These are phyloP conservation scores for Excalfactoria chinensis DNA, from an alignment of 2,113 vertebrate genomes.

Conservation along the genomic window DNA sequence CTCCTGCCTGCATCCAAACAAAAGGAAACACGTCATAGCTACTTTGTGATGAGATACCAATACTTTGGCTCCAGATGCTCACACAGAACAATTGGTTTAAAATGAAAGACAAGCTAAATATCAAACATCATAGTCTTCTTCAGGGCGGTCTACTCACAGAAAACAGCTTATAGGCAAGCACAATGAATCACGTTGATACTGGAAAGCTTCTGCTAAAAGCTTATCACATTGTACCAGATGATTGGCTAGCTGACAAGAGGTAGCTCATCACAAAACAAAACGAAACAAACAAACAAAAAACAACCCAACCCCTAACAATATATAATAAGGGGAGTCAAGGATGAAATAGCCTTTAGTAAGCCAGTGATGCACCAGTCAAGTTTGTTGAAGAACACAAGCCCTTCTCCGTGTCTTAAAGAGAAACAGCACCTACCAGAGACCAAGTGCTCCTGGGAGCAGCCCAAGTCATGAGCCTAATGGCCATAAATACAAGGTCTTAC, in stretches of 20 bases:
- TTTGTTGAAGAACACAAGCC: neutral
- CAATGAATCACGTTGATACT: neutral
- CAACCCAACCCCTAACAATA: too few species aligned
- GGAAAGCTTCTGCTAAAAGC: neutral
- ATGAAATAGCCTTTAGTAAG: neutral
- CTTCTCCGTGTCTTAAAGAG: neutral
- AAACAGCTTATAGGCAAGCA: neutral
- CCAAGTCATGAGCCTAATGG: neutral
- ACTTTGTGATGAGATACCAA: neutral
- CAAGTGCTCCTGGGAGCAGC: neutral
- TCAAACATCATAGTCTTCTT: neutral
- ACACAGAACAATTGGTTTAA: neutral
- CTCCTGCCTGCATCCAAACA: constrained; percentile 22
- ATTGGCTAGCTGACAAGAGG: neutral
- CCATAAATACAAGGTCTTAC: neutral
- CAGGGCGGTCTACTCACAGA: fast-evolving
- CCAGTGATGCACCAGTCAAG: neutral
- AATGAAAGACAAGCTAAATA: neutral
- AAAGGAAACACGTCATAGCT: neutral
- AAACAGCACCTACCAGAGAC: neutral
- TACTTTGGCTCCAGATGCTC: neutral
- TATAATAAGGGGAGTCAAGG: neutral
- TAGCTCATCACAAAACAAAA: neutral
- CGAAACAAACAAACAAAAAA: neutral
- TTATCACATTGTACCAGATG: neutral